These are phyloP conservation scores for Cairina moschata DNA, from an alignment of 2,113 vertebrate species.

Conservation along the genomic window DNA sequence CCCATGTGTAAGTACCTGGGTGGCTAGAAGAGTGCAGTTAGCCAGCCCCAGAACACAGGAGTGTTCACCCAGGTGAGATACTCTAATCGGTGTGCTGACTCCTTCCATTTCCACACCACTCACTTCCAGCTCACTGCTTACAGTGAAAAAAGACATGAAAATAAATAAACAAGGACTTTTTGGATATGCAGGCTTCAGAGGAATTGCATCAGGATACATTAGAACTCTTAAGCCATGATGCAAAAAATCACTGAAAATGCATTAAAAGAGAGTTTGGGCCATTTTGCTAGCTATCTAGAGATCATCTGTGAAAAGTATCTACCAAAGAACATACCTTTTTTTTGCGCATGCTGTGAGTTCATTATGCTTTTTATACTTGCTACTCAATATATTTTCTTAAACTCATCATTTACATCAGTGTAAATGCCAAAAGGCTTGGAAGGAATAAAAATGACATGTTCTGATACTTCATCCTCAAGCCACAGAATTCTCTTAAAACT, in stretches of 20 bases:
- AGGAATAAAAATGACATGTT: not conserved
- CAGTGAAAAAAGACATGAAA: not conserved
- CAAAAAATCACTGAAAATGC: not conserved
- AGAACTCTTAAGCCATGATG: not conserved
- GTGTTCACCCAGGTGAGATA: not conserved
- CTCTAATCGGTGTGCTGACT: fast-evolving
- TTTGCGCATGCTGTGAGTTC: not conserved
- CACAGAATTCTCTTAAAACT: not conserved
- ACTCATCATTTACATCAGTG: not conserved
- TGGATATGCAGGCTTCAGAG: not conserved
- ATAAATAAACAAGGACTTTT: not conserved
- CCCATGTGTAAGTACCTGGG: fast-evolving
- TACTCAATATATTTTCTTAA: not conserved
- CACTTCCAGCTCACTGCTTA: not conserved
- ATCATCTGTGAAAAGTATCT: not conserved
- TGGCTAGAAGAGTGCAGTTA: fast-evolving
- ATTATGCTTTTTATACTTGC: not conserved
- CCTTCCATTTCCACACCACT: not conserved
- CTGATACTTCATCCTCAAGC: not conserved
- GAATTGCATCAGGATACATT: not conserved
- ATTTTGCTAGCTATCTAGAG: not conserved
- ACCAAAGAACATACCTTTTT: not conserved
- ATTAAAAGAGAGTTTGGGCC: not conserved
- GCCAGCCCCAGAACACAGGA: fast-evolving
- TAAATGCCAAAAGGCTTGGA: not conserved